Evolutionary conservation across 2,888 invertebrate species (phyloP).

Genomic region (Caenorhabditis plicata): DNA sequence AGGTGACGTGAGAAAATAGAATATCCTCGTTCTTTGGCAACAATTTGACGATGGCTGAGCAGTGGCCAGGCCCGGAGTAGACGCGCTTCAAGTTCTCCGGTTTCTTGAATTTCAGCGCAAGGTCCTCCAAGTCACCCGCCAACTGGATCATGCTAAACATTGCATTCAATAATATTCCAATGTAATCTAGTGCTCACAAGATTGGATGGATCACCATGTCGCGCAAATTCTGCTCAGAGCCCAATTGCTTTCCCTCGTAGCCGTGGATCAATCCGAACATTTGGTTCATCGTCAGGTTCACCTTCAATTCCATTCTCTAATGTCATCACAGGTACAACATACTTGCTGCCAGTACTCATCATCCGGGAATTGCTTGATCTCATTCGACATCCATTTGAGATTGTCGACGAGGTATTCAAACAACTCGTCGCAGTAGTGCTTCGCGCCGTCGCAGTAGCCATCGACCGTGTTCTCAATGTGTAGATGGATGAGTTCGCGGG

Average conservation of each 20-base stretch:
- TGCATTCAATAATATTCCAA: not conserved
- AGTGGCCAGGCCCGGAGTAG: conserved; percentile 46
- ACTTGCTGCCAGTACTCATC: conserved; percentile 63
- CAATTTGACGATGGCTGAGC: conserved; percentile 61
- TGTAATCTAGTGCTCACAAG: conserved; percentile 34
- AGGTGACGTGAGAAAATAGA: conserved; percentile 64
- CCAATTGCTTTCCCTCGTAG: conserved; percentile 36
- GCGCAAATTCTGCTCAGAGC: conserved; percentile 18
- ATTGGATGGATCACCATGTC: conserved; percentile 53
- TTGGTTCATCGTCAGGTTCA: conserved; percentile 45
- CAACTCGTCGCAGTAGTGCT: conserved; percentile 57
- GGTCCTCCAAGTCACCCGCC: conserved; percentile 61
- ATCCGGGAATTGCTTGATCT: conserved; percentile 50
- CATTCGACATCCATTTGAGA: conserved; percentile 52
- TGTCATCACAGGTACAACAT: not conserved
- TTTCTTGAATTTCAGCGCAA: conserved; percentile 62
- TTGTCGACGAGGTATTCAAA: conserved; percentile 53
- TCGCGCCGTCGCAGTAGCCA: conserved; percentile 60
- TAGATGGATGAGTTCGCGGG: conserved; percentile 48
- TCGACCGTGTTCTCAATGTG: conserved; percentile 58
- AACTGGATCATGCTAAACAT: conserved; percentile 58
- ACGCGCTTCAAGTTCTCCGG: conserved; percentile 51
- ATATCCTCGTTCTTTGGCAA: conserved; percentile 55
- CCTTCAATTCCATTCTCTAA: conserved; percentile 17
- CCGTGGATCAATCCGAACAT: conserved; percentile 49